Base-by-base conservation (phyloP, 2,113 vertebrate species). In the Plestiodon gilberti region DNA sequence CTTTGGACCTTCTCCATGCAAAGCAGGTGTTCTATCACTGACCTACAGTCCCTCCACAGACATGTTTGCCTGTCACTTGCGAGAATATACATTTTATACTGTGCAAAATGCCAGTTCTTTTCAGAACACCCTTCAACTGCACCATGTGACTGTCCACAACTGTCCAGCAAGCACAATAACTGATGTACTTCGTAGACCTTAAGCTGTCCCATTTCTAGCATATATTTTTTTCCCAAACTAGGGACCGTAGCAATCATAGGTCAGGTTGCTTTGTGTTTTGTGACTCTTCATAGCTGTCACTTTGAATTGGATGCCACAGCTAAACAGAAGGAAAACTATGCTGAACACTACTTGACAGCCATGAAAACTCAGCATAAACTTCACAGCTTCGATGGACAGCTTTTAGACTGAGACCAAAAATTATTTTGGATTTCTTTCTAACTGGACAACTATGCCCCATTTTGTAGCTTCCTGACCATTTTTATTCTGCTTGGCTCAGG, bases 321-420 rank as follows among this genome's bases (percentile, higher is more conserved):
- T 35, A 48, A 74, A n/a, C 6, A 40, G 6, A 81, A 40, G 55
- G 43, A 43, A 74, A 59, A 74, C 30, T 81, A 22, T 69, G 9
- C 15, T 77, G 55, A 62, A 75, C 38, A 8, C 25, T 77, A 35
- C 35, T 30, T 62, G n/a, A 55, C 71, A 71, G 64, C 64, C 43
- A 64, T 80, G 69, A 79, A 84, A 70, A 52, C 14, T 85, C 71
- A 89, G 83, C 52, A 55, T 14, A 82, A 69, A 30, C 22, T 35
- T 71, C 59, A 82, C 23, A 52, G 25, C 35, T 43, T 33, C 62
- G 48, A 70, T 78, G 25, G 88, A 55, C 78, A 82, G 52, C 14
- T 62, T 62, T 78, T 75, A 74, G 30, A 69, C 8, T 57, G 71
- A 61, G 55, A n/a, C 15, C n/a, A 10, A 69, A 28, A 81, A 59